phyloP scores from a whole-genome alignment of 2,113 vertebrate species.

The Mystacornis crossleyi region DNA sequence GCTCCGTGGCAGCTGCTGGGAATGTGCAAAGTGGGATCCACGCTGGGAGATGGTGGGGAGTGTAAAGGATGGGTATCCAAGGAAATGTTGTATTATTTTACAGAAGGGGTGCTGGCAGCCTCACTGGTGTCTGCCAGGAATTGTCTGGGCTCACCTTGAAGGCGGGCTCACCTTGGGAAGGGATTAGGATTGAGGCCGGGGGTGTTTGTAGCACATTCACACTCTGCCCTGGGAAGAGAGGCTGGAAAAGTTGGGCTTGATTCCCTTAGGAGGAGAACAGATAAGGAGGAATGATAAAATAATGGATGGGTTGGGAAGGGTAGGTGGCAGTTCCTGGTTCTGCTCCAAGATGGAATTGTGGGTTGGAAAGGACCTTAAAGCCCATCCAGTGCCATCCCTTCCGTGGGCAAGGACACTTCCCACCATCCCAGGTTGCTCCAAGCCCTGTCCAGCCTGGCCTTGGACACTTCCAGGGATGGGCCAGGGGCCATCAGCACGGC shows the following conservation, averaged over 20 bases:
- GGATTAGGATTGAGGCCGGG: neutral
- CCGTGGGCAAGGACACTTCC: neutral
- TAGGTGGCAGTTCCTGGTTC: neutral
- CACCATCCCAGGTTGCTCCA: neutral
- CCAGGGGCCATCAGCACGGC: neutral
- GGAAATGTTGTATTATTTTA: neutral
- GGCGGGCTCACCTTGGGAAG: neutral
- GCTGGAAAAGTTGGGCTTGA: neutral
- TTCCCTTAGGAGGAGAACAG: neutral
- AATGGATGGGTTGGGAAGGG: neutral
- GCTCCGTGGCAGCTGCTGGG: neutral
- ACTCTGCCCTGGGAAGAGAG: neutral
- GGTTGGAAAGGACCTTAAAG: neutral
- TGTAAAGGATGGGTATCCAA: neutral
- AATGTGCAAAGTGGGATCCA: neutral
- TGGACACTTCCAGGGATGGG: neutral
- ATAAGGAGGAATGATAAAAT: neutral
- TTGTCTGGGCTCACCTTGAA: neutral
- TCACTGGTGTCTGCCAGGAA: neutral
- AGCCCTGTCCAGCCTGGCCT: accelerated
- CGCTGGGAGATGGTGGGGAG: neutral
- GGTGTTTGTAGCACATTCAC: neutral
- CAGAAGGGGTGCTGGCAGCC: neutral
- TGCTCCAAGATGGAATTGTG: neutral
- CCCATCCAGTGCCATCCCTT: neutral